Conservation (phyloP, 2,797 vertebrate genomes). For the Odontamblyopus rebecca region DNA sequence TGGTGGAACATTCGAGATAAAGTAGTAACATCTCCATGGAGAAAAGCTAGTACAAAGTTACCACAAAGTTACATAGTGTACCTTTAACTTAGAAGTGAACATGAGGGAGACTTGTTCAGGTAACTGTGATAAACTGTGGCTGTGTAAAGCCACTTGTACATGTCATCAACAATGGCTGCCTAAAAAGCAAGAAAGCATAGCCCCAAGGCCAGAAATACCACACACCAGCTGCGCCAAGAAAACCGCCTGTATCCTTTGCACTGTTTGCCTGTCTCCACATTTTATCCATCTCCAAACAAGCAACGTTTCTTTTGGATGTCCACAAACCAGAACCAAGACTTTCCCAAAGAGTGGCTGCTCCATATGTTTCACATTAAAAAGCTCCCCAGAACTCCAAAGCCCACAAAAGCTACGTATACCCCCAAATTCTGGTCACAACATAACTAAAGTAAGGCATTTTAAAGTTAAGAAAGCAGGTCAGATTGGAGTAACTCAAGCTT, state of each 20-base stretch:
- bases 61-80: too few relatives aligned
- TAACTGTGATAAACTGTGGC: slow-evolving; percentile 37
- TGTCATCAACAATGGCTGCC: slow-evolving; percentile 69
- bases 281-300: slow-evolving; percentile 33
- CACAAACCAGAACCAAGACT: slow-evolving; percentile 19
- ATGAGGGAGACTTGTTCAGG: slow-evolving; percentile 39
- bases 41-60: too few relatives aligned
- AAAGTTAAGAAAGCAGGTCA: slow-evolving; percentile 21
- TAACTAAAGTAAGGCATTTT: slow-evolving; percentile 40
- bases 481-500: slow-evolving; percentile 11
- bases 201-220: slow-evolving; percentile 57
- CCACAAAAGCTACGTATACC: slow-evolving; percentile 53
- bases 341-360: slow-evolving; percentile 39
- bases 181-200: slow-evolving; percentile 33
- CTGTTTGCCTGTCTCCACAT: slow-evolving; percentile 30
- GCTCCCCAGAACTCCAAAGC: slow-evolving; percentile 40
- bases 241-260: slow-evolving; percentile 8
- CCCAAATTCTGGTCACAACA: slow-evolving; percentile 54
- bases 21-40: too few relatives aligned
- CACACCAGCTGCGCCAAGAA: slow-evolving; percentile 61
- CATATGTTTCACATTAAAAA: slow-evolving; percentile 73
- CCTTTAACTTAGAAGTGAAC: slow-evolving; percentile 24
- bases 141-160: slow-evolving; percentile 48
- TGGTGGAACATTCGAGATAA: too few relatives aligned
- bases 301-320: slow-evolving; percentile 28